These are phyloP conservation scores for Polydrusus tereticollis DNA, from an alignment of 2,888 invertebrate genomes.

Conservation along the genomic window DNA sequence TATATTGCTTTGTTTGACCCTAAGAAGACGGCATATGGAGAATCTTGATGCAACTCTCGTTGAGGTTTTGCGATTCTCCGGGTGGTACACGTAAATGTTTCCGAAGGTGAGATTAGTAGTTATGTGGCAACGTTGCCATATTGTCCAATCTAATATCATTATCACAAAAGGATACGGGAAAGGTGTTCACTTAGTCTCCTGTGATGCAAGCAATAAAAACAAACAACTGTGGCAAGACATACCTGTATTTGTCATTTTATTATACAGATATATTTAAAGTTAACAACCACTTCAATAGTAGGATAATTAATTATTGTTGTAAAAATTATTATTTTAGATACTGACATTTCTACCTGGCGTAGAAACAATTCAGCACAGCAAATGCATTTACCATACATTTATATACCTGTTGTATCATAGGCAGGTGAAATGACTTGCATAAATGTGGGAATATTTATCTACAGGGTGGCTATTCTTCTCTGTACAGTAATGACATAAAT, in stretches of 20 bases:
- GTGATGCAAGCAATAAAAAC: too few relatives aligned
- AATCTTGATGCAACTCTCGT: conserved; percentile 50
- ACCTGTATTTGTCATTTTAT: too few relatives aligned
- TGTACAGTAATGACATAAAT: too few relatives aligned
- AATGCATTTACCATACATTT: conserved; percentile 18
- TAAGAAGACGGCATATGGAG: conserved; percentile 46
- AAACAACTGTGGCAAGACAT: too few relatives aligned
- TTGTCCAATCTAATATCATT: background rate
- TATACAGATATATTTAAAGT: too few relatives aligned
- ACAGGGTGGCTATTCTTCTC: background rate
- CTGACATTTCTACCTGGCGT: conserved; percentile 18
- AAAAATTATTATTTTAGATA: background rate
- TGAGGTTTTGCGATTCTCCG: background rate
- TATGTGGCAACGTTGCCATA: conserved; percentile 21
- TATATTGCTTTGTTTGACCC: conserved; percentile 55
- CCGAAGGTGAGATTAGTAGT: conserved; percentile 22
- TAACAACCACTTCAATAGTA: too few relatives aligned
- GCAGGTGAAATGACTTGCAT: conserved; percentile 46
- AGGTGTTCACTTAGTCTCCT: background rate
- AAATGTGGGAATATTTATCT: background rate
- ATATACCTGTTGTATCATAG: conserved; percentile 9
- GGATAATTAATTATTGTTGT: too few relatives aligned
- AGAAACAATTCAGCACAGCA: conserved; percentile 34
- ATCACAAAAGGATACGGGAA: background rate
- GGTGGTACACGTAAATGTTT: conserved; percentile 26